A percentile compares a stretch with the other conserved stretches of the same genome.
phyloP scores from a whole-genome alignment of 2,797 vertebrate genomes.

The Crax fasciolata region DNA sequence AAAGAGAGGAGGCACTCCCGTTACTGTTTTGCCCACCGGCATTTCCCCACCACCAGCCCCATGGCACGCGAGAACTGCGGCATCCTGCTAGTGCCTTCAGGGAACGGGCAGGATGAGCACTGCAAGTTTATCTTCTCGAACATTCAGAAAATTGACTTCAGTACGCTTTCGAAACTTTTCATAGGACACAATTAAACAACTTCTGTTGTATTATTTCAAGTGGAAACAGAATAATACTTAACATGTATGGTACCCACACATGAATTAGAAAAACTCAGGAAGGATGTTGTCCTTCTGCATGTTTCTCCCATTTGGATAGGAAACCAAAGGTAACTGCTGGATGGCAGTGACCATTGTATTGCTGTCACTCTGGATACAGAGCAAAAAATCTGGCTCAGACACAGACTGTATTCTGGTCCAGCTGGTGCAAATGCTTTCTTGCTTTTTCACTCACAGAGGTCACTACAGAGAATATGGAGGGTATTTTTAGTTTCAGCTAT shows the following conservation, averaged over 20 bases:
- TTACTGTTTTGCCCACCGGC: neutral
- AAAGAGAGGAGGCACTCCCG: neutral
- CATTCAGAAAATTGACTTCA: neutral
- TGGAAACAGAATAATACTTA: neutral
- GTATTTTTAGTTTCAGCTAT: neutral
- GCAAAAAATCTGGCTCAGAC: neutral
- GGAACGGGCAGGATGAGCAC: neutral
- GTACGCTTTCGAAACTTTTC: neutral
- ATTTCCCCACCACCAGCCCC: neutral
- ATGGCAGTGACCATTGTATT: neutral
- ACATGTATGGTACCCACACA: fast-evolving
- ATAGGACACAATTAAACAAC: neutral
- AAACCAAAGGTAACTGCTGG: neutral
- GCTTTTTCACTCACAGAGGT: neutral
- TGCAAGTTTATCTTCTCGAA: neutral
- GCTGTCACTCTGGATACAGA: neutral
- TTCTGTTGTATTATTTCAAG: neutral
- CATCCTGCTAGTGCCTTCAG: neutral
- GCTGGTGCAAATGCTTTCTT: neutral
- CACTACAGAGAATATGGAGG: neutral
- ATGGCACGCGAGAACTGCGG: neutral
- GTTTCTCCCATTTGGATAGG: neutral
- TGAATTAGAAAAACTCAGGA: neutral
- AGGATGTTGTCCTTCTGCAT: neutral
- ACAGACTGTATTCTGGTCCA: neutral